Conservation (phyloP, 2,888 invertebrate species). For the Alloscopus bannaensis region DNA sequence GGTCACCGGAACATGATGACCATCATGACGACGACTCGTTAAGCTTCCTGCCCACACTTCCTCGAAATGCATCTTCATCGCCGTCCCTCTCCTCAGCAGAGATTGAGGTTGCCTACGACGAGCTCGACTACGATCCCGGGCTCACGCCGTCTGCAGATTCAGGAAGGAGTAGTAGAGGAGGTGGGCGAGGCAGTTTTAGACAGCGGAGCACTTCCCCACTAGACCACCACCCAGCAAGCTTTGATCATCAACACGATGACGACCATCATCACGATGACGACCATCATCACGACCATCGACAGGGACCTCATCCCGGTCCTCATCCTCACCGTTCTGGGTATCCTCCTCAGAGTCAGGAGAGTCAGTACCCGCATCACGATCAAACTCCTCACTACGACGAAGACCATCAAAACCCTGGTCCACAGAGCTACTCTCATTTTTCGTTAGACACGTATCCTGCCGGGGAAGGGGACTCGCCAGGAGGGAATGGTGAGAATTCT, state of each 20-base stretch:
- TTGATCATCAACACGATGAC: slow-evolving; percentile 25
- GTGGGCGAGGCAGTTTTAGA: not conserved
- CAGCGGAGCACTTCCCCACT: slow-evolving; percentile 8
- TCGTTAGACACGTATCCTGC: slow-evolving; percentile 38
- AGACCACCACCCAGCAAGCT: slow-evolving; percentile 16
- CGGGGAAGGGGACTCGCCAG: not conserved
- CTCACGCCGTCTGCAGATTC: slow-evolving; percentile 10
- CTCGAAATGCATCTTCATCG: slow-evolving; percentile 49
- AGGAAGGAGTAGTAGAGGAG: not conserved
- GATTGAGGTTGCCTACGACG: slow-evolving; percentile 57
- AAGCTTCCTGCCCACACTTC: slow-evolving; percentile 14
- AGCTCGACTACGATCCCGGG: slow-evolving; percentile 53
- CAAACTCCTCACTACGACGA: slow-evolving; percentile 25
- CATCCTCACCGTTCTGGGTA: slow-evolving; percentile 42
- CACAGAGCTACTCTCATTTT: slow-evolving; percentile 50
- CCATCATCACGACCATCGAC: not conserved
- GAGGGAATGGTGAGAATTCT: slow-evolving; percentile 25
- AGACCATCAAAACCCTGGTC: slow-evolving; percentile 9
- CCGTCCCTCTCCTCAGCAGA: slow-evolving; percentile 33
- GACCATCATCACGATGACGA: slow-evolving; percentile 16
- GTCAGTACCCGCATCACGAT: slow-evolving; percentile 13
- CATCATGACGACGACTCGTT: slow-evolving; percentile 40
- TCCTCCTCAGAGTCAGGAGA: slow-evolving; percentile 18
- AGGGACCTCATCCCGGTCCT: slow-evolving; percentile 5
- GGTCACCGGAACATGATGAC: slow-evolving; percentile 59